Base-by-base conservation (phyloP, 2,888 invertebrate genomes). In the Cyaniris semiargus region DNA sequence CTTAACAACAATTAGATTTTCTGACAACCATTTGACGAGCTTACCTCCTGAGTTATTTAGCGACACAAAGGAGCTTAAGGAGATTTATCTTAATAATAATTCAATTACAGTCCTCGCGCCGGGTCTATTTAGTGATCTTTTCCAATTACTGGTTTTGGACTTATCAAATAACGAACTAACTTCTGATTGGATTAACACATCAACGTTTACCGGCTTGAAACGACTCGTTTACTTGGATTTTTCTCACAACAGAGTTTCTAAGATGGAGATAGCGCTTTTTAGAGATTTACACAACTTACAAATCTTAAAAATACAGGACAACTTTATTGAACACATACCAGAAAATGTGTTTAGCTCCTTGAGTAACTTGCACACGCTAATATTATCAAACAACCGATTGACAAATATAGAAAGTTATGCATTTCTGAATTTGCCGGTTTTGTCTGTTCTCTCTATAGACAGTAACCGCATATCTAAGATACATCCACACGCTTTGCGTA, bases 31-130 rank as follows among this genome's bases (percentile, higher is more conserved):
- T 83, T 95, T 98, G 81, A 95, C 96, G 79, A 96, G 96, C 86
- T 94, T 98, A 80, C 97, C 98, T 31, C 97, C 97, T 2, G 97
- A 97, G 87, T 92, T 98, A 77, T 97, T 98, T 87, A 94, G 96
- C 84, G 97, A 97, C 85, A 96, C 96, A 58, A 95, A 96, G 83
- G 96, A 97, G 81, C 93, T 97, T 71, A 96, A 96, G 88, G 97
- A 97, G 90, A 95, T 97, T 85, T 96, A 97, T 88, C 90, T 97
- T 78, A 96, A 96, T 85, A 97, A 97, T 87, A 98, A 98, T 89
- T 96, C 96, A 58, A 95, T 98, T 79, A 96, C 96, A 83, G 97
- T 97, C 21, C 90, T 97, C 56, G 97, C 97, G 75, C 97, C 97
- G 13, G 97, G 97, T 34, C 91, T 97, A 79, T 97, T 98, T 86